Percentiles rank a stretch among this genome's conserved stretches.
Evolutionary conservation across 2,113 vertebrate genomes (phyloP).

Genomic region (Cyprinodon brontotheroides): DNA sequence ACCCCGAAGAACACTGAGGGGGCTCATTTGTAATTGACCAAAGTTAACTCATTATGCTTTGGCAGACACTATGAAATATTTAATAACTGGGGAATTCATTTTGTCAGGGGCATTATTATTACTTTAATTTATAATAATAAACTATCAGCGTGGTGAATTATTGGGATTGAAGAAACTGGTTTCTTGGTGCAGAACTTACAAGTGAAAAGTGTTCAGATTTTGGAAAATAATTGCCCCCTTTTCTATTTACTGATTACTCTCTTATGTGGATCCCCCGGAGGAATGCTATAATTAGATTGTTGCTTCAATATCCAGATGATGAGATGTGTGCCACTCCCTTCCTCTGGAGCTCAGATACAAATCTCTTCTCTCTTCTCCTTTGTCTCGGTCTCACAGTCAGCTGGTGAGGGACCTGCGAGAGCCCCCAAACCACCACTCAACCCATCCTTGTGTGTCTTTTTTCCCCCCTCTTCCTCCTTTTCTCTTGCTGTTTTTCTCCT

Average conservation of each 20-base stretch:
- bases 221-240: constrained; percentile 76
- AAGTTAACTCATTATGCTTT: constrained; percentile 76
- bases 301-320: constrained; percentile 74
- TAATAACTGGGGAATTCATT: constrained; percentile 68
- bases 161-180: constrained; percentile 42
- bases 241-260: constrained; percentile 79
- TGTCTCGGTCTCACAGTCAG: constrained; percentile 60
- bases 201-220: constrained; percentile 70
- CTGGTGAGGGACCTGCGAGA: constrained; percentile 54
- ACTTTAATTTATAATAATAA: constrained; percentile 76
- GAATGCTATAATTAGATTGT: constrained; percentile 76
- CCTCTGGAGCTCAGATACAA: constrained; percentile 58
- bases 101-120: constrained; percentile 74
- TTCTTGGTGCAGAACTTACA: constrained; percentile 59
- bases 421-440: constrained; percentile 50
- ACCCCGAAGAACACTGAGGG: constrained; percentile 62
- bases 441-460: constrained; percentile 26
- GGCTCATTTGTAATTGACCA: constrained; percentile 74
- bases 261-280: constrained; percentile 72
- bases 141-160: constrained; percentile 57
- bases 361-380: constrained; percentile 37
- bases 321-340: constrained; percentile 61
- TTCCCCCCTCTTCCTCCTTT: not conserved
- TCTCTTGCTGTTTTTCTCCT: constrained; percentile 42
- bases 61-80: constrained; percentile 78